These are phyloP conservation scores for Campylomormyrus numenius DNA, from an alignment of 2,113 vertebrate genomes.

Conservation along the genomic window DNA sequence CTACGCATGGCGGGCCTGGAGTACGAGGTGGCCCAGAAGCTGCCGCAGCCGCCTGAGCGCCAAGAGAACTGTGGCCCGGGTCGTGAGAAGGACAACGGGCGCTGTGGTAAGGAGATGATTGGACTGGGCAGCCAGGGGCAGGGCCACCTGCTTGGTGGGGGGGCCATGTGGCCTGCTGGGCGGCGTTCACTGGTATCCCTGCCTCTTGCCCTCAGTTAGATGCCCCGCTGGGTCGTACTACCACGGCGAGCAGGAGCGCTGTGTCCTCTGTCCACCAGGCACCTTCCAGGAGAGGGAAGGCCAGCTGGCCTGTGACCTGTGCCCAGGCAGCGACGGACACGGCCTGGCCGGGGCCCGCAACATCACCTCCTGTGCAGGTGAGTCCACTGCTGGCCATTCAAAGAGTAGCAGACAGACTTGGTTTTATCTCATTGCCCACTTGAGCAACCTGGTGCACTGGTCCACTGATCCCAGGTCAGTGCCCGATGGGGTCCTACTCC, in stretches of 20 bases:
- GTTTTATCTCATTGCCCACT: neutral
- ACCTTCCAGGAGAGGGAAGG: conserved; percentile 97
- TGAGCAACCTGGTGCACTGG: neutral
- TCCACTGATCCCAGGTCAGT: conserved; percentile 70
- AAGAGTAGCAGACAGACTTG: neutral
- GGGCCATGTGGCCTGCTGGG: neutral
- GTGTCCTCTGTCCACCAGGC: conserved; percentile 81
- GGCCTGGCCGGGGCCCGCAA: conserved; percentile 82
- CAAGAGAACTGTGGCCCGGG: conserved; percentile 74
- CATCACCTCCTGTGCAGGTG: conserved; percentile 86
- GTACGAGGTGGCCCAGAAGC: conserved; percentile 88
- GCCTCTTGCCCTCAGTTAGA: conserved; percentile 80
- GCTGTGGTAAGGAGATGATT: conserved; percentile 81
- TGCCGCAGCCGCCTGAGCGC: conserved; percentile 53
- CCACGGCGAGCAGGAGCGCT: conserved; percentile 90
- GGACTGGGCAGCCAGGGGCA: neutral
- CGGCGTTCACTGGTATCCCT: conserved; percentile 39
- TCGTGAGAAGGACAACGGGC: conserved; percentile 71
- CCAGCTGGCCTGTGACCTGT: conserved; percentile 93
- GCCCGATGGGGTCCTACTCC: conserved; percentile 79
- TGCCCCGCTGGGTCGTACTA: conserved; percentile 90
- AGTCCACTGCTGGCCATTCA: neutral
- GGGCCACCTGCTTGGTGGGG: neutral
- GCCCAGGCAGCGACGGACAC: conserved; percentile 85
- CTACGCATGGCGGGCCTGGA: conserved; percentile 85